A percentile compares a stretch with the other conserved stretches of the same genome.
Evolutionary conservation across 2,113 vertebrate genomes (phyloP).

Genomic region (Cynoglossus semilaevis): DNA sequence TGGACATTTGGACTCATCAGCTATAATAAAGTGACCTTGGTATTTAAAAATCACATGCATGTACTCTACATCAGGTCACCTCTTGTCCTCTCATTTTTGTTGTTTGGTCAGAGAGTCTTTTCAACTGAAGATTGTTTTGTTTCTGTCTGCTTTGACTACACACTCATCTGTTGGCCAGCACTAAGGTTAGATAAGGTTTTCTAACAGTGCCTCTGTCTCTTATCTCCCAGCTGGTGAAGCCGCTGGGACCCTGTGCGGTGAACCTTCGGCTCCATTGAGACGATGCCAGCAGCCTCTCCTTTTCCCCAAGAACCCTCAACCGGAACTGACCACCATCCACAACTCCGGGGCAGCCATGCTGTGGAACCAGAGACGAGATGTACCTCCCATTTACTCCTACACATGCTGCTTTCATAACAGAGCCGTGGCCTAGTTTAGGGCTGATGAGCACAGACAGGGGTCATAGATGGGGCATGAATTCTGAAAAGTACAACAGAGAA

Average conservation of each 20-base stretch:
- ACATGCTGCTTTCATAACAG: conserved; percentile 50
- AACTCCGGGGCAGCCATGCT: conserved; percentile 67
- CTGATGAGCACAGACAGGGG: conserved; percentile 20
- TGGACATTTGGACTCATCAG: too few relatives aligned
- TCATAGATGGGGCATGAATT: conserved; percentile 41
- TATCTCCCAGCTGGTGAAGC: conserved; percentile 64
- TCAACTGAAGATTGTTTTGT: too few relatives aligned
- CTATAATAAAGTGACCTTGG: too few relatives aligned
- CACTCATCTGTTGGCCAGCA: background rate
- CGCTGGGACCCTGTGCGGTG: conserved; percentile 75
- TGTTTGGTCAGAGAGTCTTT: too few relatives aligned
- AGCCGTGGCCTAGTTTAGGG: conserved; percentile 9
- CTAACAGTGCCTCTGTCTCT: conserved; percentile 8
- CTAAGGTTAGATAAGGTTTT: background rate
- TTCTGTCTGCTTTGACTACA: too few relatives aligned
- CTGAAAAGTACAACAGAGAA: conserved; percentile 36
- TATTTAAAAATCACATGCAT: too few relatives aligned
- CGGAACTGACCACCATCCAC: conserved; percentile 70
- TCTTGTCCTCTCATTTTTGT: too few relatives aligned
- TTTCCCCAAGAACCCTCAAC: conserved; percentile 70
- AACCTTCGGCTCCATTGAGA: conserved; percentile 77
- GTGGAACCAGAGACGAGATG: conserved; percentile 64
- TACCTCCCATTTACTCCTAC: conserved; percentile 26
- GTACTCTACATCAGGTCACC: too few relatives aligned
- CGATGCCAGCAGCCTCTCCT: conserved; percentile 75